Evolutionary conservation across 1,140 invertebrate genomes (phyloP).

Genomic region (Parasteatoda tepidariorum): DNA sequence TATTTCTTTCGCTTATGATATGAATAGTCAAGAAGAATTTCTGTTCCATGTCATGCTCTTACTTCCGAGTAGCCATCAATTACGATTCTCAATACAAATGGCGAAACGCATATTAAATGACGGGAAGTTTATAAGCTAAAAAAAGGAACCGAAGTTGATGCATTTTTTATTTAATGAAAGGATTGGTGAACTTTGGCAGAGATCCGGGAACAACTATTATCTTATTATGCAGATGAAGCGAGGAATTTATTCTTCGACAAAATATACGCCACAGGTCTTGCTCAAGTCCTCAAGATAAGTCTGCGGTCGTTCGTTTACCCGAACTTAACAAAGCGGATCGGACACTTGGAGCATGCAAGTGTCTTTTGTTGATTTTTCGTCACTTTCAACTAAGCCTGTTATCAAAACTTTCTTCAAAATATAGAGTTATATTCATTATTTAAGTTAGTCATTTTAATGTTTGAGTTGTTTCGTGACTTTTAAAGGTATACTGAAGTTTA

Average conservation of each 20-base stretch:
- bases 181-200: constrained; percentile 26
- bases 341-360: neutral
- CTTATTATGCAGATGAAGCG: constrained; percentile 26
- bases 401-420: too few relatives aligned
- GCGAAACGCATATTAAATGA: too few relatives aligned
- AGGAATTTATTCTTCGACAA: constrained; percentile 10
- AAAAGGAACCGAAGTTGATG: neutral
- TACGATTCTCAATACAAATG: too few relatives aligned
- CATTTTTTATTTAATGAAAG: neutral
- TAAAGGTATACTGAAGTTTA: too few relatives aligned
- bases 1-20: too few relatives aligned
- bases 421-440: too few relatives aligned
- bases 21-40: too few relatives aligned
- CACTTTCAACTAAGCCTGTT: neutral
- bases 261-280: neutral
- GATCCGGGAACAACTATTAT: constrained; percentile 23
- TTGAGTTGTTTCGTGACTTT: too few relatives aligned
- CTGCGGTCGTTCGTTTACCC: constrained; percentile 10
- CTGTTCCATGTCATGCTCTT: too few relatives aligned
- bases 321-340: neutral
- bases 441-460: too few relatives aligned
- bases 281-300: neutral
- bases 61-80: too few relatives aligned
- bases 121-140: neutral
- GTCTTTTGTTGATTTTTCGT: neutral